A percentile compares a stretch with the other conserved stretches of the same genome.
phyloP scores from a whole-genome alignment of 53 echinoderm and acorn worm genomes.

The Luidia sarsii region DNA sequence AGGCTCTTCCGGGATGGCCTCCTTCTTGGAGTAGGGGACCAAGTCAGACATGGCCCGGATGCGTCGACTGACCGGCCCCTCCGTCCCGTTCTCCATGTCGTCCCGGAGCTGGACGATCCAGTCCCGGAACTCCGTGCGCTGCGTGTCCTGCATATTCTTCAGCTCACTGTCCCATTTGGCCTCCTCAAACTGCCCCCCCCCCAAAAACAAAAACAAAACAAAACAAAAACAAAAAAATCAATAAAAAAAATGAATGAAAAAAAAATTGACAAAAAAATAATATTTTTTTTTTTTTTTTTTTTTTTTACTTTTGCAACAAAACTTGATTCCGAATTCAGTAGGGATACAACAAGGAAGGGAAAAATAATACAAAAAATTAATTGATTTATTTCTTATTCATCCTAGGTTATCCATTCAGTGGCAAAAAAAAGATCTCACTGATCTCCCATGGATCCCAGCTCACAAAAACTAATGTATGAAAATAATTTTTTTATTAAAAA shows the following conservation, averaged over 20 bases:
- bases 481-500: too few species aligned
- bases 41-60: constrained; percentile 94
- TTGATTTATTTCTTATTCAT: not conserved
- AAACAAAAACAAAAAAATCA: too few species aligned
- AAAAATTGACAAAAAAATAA: too few species aligned
- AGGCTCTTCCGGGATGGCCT: constrained; percentile 65
- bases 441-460: too few species aligned
- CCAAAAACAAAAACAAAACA: too few species aligned
- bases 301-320: too few species aligned
- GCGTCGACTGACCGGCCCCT: constrained; percentile 78
- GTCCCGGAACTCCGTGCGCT: constrained; percentile 73
- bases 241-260: not conserved
- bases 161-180: constrained; percentile 92
- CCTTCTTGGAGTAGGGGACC: constrained; percentile 56
- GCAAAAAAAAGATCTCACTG: too few species aligned
- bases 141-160: constrained; percentile 79
- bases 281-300: not conserved
- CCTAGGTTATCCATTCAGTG: too few species aligned
- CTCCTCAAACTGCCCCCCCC: constrained; percentile 70
- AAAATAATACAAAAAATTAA: not conserved
- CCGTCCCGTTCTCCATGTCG: constrained; percentile 75
- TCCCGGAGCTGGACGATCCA: constrained; percentile 78
- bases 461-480: too few species aligned
- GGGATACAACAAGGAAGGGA: not conserved
- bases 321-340: not conserved